A percentile compares a stretch with the other conserved stretches of the same genome.
These are phyloP conservation scores for Artibeus lituratus DNA, from an alignment of 2,797 vertebrate species.

Conservation along the genomic window DNA sequence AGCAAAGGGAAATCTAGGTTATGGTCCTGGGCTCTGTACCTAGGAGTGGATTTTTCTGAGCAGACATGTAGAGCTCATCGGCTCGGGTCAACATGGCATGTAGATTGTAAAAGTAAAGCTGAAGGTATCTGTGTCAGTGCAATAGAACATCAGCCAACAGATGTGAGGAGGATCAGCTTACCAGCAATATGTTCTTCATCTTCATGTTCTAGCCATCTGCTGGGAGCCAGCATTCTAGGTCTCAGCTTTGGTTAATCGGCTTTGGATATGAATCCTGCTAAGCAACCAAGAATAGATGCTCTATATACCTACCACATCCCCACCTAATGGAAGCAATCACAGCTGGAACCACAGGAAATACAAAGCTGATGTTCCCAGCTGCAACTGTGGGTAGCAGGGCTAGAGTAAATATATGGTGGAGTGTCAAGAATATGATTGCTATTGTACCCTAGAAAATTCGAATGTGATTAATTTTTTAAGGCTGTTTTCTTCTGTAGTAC, in stretches of 20 bases:
- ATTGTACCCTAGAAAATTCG: neutral
- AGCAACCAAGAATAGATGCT: neutral
- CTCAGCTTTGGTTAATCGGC: neutral
- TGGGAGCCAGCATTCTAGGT: neutral
- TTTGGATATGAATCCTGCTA: neutral
- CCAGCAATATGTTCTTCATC: neutral
- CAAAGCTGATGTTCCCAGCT: neutral
- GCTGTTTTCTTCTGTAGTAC: neutral
- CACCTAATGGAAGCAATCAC: neutral
- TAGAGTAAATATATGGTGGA: neutral
- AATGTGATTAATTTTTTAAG: neutral
- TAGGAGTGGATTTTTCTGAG: neutral
- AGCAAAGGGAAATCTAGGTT: neutral
- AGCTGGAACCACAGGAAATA: neutral
- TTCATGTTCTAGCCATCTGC: neutral
- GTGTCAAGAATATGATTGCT: neutral
- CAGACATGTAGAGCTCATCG: neutral
- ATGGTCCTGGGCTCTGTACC: neutral
- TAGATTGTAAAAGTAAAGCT: neutral
- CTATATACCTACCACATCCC: neutral
- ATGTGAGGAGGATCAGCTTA: neutral
- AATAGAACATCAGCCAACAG: neutral
- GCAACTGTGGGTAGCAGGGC: neutral
- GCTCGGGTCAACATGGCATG: neutral
- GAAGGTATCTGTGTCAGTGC: neutral